phyloP scores from a whole-genome alignment of 1,140 invertebrate genomes.

The Ladona fulva region DNA sequence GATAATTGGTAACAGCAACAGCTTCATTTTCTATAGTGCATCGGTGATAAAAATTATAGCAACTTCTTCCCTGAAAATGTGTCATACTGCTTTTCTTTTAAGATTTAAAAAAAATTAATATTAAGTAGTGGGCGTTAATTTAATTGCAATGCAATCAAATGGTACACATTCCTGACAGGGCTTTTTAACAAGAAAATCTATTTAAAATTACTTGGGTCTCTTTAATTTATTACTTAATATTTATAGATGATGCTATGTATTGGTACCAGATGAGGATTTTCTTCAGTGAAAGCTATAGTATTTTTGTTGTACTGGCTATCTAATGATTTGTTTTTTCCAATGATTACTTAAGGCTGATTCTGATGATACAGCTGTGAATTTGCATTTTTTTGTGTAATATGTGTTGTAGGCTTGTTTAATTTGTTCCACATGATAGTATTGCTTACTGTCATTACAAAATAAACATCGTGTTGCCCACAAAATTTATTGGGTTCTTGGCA shows the following conservation, averaged over 20 bases:
- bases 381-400: no score
- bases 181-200: neutral
- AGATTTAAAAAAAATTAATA: neutral
- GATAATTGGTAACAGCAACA: neutral
- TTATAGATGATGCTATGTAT: neutral
- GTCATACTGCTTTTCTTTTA: conserved; percentile 2
- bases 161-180: neutral
- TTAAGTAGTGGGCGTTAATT: conserved; percentile 1
- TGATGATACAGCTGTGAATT: no score
- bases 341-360: neutral
- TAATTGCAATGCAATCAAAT: neutral
- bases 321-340: neutral
- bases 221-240: neutral
- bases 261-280: neutral
- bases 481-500: neutral
- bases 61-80: conserved; percentile 1
- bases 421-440: no score
- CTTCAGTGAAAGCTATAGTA: neutral
- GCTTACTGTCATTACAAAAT: neutral
- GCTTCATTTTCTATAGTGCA: conserved; percentile 1
- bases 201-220: neutral
- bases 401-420: no score
- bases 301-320: neutral
- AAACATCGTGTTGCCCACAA: neutral
- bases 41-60: conserved; percentile 2